Base-by-base conservation (phyloP, 2,888 invertebrate species). In the Drosophila pseudotakahashii region DNA sequence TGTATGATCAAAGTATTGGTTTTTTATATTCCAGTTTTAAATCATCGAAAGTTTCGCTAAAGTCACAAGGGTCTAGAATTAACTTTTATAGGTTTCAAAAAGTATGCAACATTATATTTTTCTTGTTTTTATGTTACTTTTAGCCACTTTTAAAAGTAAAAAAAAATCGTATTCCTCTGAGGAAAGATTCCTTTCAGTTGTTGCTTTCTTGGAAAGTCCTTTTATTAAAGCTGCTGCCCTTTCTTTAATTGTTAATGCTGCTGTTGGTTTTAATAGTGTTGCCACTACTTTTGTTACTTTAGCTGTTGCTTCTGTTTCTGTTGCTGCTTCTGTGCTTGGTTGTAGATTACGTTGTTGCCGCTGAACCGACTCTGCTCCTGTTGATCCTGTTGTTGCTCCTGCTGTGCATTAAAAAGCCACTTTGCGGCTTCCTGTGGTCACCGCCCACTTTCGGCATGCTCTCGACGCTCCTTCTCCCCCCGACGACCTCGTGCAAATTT, bases 331-430 rank as follows among this genome's bases (percentile, higher is more conserved):
- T 30, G 30, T 7, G 30, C n/a, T 19, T 36, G 39, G n/a, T 44
- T 23, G 45, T 59, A 58, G 36, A 53, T 58, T 53, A 53, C 39
- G 39, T 45, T 64, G 57, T 10, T 68, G 50, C 45, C 34, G 52
- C 60, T 37, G 55, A 45, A 62, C 32, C 23, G 52, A 45, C 41
- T 69, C 41, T 69, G 69, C 13, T 83, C 52, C 66, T 77, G 83
- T 51, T 67, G 53, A 45, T 60, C 58, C 67, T 45, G 48, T 47
- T 53, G 42, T 53, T 42, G 60, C 78, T 62, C 79, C 84, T 71
- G 81, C 79, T 87, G 87, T 87, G 82, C 82, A 87, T 87, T 82
- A 87, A 82, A 82, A 82, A 87, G 87, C 82, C 82, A 82, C 82
- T 82, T 82, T 82, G 82, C 71, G 84, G 87, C 81, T 82, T 82